Percentiles rank a stretch among this genome's conserved stretches.
Evolutionary conservation across 1,140 invertebrate genomes (phyloP).

Genomic region (Augochlora pura): DNA sequence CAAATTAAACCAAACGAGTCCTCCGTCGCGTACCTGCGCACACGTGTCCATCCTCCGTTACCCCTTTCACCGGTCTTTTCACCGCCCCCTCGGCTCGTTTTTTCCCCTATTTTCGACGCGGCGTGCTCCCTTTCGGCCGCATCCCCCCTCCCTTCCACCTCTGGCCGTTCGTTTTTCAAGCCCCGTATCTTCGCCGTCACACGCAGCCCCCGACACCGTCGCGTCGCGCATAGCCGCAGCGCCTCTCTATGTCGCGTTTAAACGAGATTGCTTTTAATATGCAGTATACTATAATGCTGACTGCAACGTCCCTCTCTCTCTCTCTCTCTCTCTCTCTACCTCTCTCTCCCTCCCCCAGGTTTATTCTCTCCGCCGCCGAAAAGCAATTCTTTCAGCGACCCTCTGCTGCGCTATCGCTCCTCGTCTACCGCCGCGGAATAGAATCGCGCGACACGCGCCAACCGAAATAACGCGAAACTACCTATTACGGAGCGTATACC

Average conservation of each 20-base stretch:
- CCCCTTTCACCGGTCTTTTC: neutral
- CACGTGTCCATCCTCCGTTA: neutral
- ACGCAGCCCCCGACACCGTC: neutral
- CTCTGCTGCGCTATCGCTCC: slow-evolving; percentile 25
- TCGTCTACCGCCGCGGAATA: neutral
- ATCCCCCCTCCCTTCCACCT: too few species aligned
- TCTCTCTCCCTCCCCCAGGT: neutral
- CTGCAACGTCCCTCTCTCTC: slow-evolving; percentile 11
- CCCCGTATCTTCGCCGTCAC: slow-evolving; percentile 6
- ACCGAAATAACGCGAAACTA: slow-evolving; percentile 19
- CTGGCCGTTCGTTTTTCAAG: neutral
- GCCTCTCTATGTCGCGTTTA: slow-evolving; percentile 38
- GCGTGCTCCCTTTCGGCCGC: too few species aligned
- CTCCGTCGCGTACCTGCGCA: neutral
- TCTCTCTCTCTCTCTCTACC: neutral
- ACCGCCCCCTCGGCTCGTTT: neutral
- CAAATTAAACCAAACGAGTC: slow-evolving; percentile 56
- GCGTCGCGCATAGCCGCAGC: too few species aligned
- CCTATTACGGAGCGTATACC: too few species aligned
- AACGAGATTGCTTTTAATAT: slow-evolving; percentile 58
- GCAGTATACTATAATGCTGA: slow-evolving; percentile 50
- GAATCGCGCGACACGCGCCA: slow-evolving; percentile 6
- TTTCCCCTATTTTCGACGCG: neutral
- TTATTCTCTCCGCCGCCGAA: slow-evolving; percentile 26
- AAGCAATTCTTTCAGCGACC: slow-evolving; percentile 43